Evolutionary conservation across 1,140 invertebrate genomes (phyloP).

Genomic region (Aradophagus sp.): DNA sequence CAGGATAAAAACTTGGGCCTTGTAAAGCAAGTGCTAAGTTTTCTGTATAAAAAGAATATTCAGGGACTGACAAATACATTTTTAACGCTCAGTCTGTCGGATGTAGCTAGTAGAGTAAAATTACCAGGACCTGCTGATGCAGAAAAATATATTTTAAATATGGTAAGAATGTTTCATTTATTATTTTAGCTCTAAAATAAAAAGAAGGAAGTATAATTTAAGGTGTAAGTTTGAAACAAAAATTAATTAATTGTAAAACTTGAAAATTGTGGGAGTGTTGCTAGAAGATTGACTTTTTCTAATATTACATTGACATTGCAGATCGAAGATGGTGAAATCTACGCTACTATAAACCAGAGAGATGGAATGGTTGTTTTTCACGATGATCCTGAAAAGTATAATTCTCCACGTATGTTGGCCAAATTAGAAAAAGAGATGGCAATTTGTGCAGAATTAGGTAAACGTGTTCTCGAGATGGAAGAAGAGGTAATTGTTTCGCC

Average conservation of each 20-base stretch:
- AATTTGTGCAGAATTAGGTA: conserved; percentile 89
- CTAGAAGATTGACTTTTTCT: no score
- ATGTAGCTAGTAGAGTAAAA: conserved; percentile 94
- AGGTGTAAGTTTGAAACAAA: no score
- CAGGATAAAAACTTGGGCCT: conserved; percentile 90
- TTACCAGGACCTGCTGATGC: conserved; percentile 88
- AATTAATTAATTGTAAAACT: no score
- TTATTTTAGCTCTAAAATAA: no score
- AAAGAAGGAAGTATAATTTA: no score
- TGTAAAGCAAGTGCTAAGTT: conserved; percentile 88
- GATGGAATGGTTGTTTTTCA: conserved; percentile 98
- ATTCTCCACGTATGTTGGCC: conserved; percentile 89
- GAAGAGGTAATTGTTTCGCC: conserved; percentile 94
- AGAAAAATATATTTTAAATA: conserved; percentile 95
- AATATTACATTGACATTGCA: no score
- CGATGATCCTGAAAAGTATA: conserved; percentile 96
- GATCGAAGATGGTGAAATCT: conserved; percentile 98
- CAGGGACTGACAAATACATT: conserved; percentile 98
- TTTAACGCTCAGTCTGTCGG: conserved; percentile 92
- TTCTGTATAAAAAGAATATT: conserved; percentile 97
- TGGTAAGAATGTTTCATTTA: conserved; percentile 86
- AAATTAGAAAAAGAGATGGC: conserved; percentile 92
- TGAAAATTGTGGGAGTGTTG: no score
- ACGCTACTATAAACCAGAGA: conserved; percentile 97
- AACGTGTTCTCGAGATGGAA: conserved; percentile 92